These are phyloP conservation scores for Acipenser oxyrinchus DNA, from an alignment of 2,797 vertebrate species.

Conservation along the genomic window DNA sequence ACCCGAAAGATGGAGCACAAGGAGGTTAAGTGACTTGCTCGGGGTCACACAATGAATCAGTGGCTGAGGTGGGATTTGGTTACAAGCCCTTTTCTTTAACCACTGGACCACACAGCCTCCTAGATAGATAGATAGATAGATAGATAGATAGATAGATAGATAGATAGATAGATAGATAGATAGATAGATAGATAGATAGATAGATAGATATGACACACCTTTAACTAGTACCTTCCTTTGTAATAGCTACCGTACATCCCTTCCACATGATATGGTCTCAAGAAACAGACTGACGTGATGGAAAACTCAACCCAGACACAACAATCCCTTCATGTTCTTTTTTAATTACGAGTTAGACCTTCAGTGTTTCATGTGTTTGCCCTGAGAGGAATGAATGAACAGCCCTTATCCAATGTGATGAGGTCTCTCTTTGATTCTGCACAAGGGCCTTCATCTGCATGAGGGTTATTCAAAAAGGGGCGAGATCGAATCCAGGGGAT, in stretches of 20 bases:
- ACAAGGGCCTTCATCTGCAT: too few relatives aligned
- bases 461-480: too few relatives aligned
- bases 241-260: slow-evolving; percentile 2
- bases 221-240: slow-evolving; percentile 7
- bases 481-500: too few relatives aligned
- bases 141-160: background rate
- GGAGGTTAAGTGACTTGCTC: too few relatives aligned
- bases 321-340: slow-evolving; percentile 4
- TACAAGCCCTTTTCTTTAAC: too few relatives aligned
- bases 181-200: background rate
- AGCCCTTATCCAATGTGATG: background rate
- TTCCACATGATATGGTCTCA: background rate
- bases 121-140: slow-evolving; percentile 16
- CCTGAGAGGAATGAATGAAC: slow-evolving; percentile 9
- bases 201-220: slow-evolving; percentile 12
- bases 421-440: background rate
- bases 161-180: slow-evolving; percentile 6
- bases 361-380: slow-evolving; percentile 7
- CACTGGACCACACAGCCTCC: too few relatives aligned
- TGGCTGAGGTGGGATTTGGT: too few relatives aligned
- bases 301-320: slow-evolving; percentile 18
- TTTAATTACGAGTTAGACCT: slow-evolving; percentile 10
- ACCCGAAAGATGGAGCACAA: too few relatives aligned
- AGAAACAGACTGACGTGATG: slow-evolving; percentile 15
- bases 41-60: too few relatives aligned